Conservation (phyloP, 2,797 vertebrate genomes). For the Takifugu rubripes region DNA sequence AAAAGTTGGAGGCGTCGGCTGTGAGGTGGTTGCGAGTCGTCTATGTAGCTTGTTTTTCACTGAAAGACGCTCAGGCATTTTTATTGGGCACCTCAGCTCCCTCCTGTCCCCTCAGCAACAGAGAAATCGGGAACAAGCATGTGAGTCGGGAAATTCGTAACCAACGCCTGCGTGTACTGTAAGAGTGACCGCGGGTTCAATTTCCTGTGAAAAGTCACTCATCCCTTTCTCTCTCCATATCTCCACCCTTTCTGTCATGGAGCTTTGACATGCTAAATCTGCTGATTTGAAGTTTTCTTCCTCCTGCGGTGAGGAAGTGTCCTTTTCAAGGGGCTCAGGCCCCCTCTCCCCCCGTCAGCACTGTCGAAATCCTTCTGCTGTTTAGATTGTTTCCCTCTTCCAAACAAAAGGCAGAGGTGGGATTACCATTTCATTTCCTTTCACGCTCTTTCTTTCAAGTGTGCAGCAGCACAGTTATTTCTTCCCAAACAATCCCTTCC, state of each 20-base stretch:
- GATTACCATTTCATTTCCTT: slow-evolving; percentile 76
- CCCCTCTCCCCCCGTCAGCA: slow-evolving; percentile 40
- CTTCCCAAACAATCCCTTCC: slow-evolving; percentile 31
- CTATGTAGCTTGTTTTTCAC: slow-evolving; percentile 29
- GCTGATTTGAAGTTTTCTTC: slow-evolving; percentile 82
- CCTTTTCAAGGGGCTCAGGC: slow-evolving; percentile 79
- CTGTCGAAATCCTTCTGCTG: slow-evolving; percentile 72
- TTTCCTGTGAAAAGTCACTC: slow-evolving; percentile 76
- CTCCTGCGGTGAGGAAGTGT: slow-evolving; percentile 84
- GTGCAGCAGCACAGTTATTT: slow-evolving; percentile 56
- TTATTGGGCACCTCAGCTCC: slow-evolving; percentile 59
- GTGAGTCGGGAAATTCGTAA: slow-evolving; percentile 54
- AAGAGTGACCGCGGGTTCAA: slow-evolving; percentile 65
- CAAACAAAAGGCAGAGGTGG: slow-evolving; percentile 79
- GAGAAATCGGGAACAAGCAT: slow-evolving; percentile 72
- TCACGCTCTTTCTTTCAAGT: slow-evolving; percentile 73
- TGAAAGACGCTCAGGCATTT: slow-evolving; percentile 47
- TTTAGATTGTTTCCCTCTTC: slow-evolving; percentile 80
- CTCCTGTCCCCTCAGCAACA: slow-evolving; percentile 77
- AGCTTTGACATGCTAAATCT: slow-evolving; percentile 84
- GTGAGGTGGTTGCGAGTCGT: slow-evolving; percentile 14
- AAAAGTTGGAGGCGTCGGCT: slow-evolving; percentile 23
- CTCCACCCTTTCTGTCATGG: slow-evolving; percentile 53
- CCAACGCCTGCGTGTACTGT: slow-evolving; percentile 14
- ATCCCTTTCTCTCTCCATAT: slow-evolving; percentile 40